Conservation (phyloP, 2,113 vertebrate genomes). For the Pithys albifrons region DNA sequence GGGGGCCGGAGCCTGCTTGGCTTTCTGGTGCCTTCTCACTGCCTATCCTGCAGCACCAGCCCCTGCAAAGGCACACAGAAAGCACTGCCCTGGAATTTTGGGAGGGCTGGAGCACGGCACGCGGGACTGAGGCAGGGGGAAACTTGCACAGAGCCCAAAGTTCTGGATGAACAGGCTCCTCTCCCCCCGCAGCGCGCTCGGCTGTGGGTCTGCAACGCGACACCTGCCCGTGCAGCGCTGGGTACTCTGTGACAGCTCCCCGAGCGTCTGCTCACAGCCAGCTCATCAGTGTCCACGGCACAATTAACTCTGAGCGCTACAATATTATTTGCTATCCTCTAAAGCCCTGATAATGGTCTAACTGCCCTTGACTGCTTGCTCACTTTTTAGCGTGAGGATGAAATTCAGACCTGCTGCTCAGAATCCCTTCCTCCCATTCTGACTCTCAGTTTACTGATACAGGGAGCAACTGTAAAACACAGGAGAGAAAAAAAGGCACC, state of each 20-base stretch:
- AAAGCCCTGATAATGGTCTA: background rate
- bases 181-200: background rate
- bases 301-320: background rate
- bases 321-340: background rate
- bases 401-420: slow-evolving; percentile 31
- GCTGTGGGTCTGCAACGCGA: background rate
- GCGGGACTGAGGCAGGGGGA: background rate
- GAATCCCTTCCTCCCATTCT: background rate
- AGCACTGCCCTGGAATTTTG: background rate
- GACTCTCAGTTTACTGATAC: slow-evolving; percentile 35
- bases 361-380: background rate
- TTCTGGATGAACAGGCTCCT: background rate
- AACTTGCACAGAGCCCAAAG: background rate
- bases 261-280: slow-evolving; percentile 8
- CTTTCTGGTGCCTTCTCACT: background rate
- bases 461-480: slow-evolving; percentile 13
- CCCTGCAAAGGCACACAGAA: background rate
- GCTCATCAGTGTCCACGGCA: slow-evolving; percentile 20
- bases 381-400: background rate
- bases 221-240: background rate
- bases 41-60: background rate
- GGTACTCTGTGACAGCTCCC: background rate
- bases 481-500: background rate
- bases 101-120: background rate
- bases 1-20: background rate